phyloP scores from a whole-genome alignment of 2,113 vertebrate species.

The Corythornis cristatus region DNA sequence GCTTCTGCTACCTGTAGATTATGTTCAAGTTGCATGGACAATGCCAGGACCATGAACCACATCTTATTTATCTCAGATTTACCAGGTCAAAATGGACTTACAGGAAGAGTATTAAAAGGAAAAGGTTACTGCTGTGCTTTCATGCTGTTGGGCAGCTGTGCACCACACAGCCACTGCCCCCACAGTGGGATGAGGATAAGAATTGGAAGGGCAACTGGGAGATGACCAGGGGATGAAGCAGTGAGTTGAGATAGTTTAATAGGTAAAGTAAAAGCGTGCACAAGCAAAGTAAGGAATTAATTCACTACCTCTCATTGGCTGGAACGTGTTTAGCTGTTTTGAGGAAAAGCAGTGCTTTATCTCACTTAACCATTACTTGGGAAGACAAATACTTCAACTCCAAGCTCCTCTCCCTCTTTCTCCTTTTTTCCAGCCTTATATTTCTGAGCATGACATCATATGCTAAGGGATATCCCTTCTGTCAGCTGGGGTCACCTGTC shows the following conservation, averaged over 20 bases:
- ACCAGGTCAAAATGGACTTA: neutral
- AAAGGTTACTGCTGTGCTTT: neutral
- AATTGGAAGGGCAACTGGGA: rapidly evolving
- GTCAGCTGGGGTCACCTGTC: neutral
- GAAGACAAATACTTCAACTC: rapidly evolving
- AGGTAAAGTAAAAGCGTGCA: neutral
- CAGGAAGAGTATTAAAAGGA: neutral
- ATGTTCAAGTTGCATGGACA: neutral
- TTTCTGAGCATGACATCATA: neutral
- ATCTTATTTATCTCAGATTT: neutral
- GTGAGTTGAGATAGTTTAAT: neutral
- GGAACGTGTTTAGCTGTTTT: neutral
- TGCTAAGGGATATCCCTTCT: neutral
- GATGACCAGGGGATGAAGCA: rapidly evolving
- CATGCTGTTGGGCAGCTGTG: neutral
- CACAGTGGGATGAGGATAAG: neutral
- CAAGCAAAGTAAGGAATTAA: neutral
- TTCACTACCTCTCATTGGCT: neutral
- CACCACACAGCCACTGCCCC: neutral
- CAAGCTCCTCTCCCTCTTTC: rapidly evolving
- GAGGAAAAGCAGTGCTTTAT: neutral
- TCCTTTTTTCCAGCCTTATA: neutral
- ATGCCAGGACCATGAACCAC: neutral
- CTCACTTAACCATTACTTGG: rapidly evolving
- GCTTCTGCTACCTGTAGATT: neutral